Evolutionary conservation across 1,140 invertebrate genomes (phyloP).

Genomic region (Aphaenogaster ashmeadi): DNA sequence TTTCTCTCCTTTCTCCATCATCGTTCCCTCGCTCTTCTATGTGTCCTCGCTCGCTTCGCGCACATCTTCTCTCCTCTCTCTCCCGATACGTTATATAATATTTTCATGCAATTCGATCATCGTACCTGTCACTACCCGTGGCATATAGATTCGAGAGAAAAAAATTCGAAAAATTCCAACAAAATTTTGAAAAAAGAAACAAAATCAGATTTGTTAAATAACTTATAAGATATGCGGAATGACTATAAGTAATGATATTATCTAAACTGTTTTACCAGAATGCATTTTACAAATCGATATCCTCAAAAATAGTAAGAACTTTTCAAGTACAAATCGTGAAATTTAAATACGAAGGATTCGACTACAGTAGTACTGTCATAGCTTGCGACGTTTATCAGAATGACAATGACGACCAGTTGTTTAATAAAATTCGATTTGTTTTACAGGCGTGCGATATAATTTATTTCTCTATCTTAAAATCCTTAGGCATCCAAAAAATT

Average conservation of each 20-base stretch:
- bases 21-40: not conserved
- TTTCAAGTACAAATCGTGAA: not conserved
- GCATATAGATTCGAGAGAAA: not conserved
- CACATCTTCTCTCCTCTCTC: not conserved
- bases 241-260: not conserved
- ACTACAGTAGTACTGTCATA: not conserved
- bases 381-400: not conserved
- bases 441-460: not conserved
- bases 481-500: not conserved
- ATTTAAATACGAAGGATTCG: not conserved
- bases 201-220: not conserved
- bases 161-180: constrained; percentile 32
- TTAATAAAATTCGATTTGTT: not conserved
- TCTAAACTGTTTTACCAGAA: not conserved
- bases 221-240: not conserved
- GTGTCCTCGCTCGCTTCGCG: not conserved
- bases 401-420: not conserved
- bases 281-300: not conserved
- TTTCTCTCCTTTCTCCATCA: not conserved
- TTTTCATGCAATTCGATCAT: constrained; percentile 48
- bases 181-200: not conserved
- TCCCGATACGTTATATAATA: constrained; percentile 44
- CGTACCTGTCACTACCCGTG: not conserved
- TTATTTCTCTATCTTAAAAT: constrained; percentile 8
- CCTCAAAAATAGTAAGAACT: not conserved